Conservation (phyloP, 1,140 invertebrate species). For the Apocrypta bakeri region DNA sequence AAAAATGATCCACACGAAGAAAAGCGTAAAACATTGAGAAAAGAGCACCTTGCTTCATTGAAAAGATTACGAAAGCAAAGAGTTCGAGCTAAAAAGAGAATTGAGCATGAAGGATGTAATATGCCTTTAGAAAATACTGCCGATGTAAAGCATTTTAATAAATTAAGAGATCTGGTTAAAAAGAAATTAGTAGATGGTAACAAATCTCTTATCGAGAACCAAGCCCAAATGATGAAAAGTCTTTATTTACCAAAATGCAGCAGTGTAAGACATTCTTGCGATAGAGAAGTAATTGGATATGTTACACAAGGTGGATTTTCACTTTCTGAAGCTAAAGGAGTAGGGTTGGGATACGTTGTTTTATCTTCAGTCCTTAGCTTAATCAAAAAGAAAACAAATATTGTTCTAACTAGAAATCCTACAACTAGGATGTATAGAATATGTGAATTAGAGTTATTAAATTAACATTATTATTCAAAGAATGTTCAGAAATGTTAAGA, state of each 20-base stretch:
- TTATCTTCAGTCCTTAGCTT: constrained; percentile 75
- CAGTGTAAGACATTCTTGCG: constrained; percentile 78
- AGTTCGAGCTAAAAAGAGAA: constrained; percentile 55
- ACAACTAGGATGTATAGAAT: constrained; percentile 72
- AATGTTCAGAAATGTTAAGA: background rate
- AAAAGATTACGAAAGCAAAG: constrained; percentile 77
- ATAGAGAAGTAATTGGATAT: constrained; percentile 84
- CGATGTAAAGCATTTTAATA: constrained; percentile 30
- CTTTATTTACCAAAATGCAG: constrained; percentile 80
- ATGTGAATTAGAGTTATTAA: constrained; percentile 70
- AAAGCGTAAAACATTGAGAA: constrained; percentile 75
- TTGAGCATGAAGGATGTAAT: constrained; percentile 43
- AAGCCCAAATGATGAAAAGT: constrained; percentile 78
- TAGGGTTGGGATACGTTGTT: constrained; percentile 82
- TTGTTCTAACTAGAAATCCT: constrained; percentile 73
- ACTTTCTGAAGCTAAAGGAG: constrained; percentile 78
- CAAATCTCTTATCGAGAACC: constrained; percentile 70
- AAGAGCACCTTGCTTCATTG: constrained; percentile 77
- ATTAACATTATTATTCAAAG: constrained; percentile 43
- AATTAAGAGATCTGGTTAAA: constrained; percentile 47
- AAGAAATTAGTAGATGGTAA: constrained; percentile 39
- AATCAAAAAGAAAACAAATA: constrained; percentile 60
- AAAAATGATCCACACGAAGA: constrained; percentile 77
- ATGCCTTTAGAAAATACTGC: constrained; percentile 21
- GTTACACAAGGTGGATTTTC: constrained; percentile 82